Base-by-base conservation (phyloP, 1,140 invertebrate species). In the Drosophila sucinea region DNA sequence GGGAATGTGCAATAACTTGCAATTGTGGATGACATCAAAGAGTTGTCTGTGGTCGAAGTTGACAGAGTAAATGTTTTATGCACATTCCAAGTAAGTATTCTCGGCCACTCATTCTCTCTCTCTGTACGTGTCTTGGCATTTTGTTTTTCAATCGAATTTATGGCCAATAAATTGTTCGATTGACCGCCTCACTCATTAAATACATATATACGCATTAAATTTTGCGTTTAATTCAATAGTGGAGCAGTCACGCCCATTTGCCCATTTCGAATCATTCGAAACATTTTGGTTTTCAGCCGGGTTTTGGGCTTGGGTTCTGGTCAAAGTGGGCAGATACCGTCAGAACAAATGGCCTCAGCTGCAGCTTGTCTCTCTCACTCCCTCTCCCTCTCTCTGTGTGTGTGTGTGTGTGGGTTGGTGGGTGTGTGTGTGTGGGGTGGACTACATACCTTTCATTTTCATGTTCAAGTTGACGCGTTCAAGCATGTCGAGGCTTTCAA, bases 151-250 rank as follows among this genome's bases (percentile, higher is more conserved):
- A 25, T 17, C 32, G 8, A 58, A 10, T 57, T 33, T 25, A 35
- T 69, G 73, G 54, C 73, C 66, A 76, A 77, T 77, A 77, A 77
- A 77, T 77, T 77, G 66, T 38, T 33, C 33, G 54, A 17, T 17
- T 17, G 17, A 60, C 73, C 73, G 73, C 73, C 73, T 25, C 10
- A 44, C 66, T 76, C 67, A 77, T 77, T 76, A 77, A 76, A 70
- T 41, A 54, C 40, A 54, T 33, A 51, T 23, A 35, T 27, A 40
- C 7, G 56, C 40, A 57, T 11, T 44, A 38, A n/a, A 33, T 29
- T 47, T 54, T 55, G 73, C 23, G 6, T 84, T 85, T 87, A 82
- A 85, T 85, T 85, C 79, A 85, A 85, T 82, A 85, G 78, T 68
- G 79, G 82, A 87, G 66, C 83, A 60, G 68, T 41, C 73, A 77